Conservation (phyloP, 2,113 vertebrate species). For the Anolis carolinensis region DNA sequence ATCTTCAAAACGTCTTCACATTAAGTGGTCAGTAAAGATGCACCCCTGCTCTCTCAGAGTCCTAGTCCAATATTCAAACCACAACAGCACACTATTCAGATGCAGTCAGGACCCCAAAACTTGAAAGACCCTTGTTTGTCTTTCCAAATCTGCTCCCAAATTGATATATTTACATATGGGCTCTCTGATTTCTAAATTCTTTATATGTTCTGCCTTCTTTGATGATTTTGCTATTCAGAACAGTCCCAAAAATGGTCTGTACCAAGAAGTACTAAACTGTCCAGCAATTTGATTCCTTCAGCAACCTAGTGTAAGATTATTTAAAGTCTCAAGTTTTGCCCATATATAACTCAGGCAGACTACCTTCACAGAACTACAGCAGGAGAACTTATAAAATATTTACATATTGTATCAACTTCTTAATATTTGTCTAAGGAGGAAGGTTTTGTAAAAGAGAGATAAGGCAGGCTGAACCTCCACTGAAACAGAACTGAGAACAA, state of each 20-base stretch:
- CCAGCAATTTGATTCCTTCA: neutral
- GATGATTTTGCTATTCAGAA: too few relatives aligned
- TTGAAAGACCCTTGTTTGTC: neutral
- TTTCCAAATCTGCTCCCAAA: neutral
- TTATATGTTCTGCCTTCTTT: neutral
- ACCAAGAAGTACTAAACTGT: neutral
- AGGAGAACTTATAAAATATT: conserved; percentile 26
- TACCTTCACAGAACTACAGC: neutral
- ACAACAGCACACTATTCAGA: neutral
- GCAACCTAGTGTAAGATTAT: neutral
- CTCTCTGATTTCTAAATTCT: neutral
- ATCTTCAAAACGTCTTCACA: too few relatives aligned
- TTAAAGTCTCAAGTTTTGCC: neutral
- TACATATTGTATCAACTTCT: conserved; percentile 17
- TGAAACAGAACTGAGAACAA: rapidly evolving
- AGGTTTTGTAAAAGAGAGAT: neutral
- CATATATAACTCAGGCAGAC: neutral
- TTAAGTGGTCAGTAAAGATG: too few relatives aligned
- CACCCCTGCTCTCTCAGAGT: too few relatives aligned
- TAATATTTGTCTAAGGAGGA: conserved; percentile 4
- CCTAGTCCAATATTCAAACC: too few relatives aligned
- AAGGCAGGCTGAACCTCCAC: neutral
- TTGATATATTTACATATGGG: neutral
- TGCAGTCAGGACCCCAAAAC: neutral
- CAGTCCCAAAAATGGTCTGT: neutral